These are phyloP conservation scores for Gnathonemus echidnorhynchus DNA, from an alignment of 2,113 vertebrate species.

Conservation along the genomic window DNA sequence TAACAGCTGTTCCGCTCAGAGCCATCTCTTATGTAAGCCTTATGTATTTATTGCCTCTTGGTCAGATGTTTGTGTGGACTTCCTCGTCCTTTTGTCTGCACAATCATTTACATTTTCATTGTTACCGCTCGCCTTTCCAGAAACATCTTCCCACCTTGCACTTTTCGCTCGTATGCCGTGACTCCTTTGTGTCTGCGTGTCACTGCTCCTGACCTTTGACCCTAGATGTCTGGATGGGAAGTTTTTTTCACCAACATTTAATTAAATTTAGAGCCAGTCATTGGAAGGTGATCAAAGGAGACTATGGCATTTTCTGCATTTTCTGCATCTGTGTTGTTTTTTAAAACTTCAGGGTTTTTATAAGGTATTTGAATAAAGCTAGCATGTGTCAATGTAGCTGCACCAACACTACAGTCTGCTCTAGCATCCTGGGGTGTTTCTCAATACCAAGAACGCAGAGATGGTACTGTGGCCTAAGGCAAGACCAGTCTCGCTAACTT, in stretches of 20 bases:
- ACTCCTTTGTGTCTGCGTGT: neutral
- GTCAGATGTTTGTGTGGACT: neutral
- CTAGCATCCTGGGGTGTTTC: neutral
- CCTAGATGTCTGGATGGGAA: conserved; percentile 41
- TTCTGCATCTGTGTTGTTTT: neutral
- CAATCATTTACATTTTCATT: conserved; percentile 7
- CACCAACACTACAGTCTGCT: neutral
- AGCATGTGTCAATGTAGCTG: neutral
- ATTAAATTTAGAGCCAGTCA: neutral
- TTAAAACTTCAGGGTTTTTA: neutral
- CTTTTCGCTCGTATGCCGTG: neutral
- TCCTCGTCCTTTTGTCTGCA: neutral
- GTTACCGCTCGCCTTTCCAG: neutral
- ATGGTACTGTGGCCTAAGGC: neutral
- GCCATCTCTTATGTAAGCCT: neutral
- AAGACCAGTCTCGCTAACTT: neutral
- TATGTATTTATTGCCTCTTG: neutral
- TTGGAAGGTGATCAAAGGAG: neutral
- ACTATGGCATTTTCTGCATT: neutral
- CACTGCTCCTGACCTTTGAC: conserved; percentile 47
- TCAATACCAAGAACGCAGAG: neutral
- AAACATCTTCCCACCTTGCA: neutral
- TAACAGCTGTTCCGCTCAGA: neutral
- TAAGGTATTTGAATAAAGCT: neutral
- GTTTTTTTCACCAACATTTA: neutral